phyloP scores from a whole-genome alignment of 2,888 invertebrate species.

The Mamestra brassicae region DNA sequence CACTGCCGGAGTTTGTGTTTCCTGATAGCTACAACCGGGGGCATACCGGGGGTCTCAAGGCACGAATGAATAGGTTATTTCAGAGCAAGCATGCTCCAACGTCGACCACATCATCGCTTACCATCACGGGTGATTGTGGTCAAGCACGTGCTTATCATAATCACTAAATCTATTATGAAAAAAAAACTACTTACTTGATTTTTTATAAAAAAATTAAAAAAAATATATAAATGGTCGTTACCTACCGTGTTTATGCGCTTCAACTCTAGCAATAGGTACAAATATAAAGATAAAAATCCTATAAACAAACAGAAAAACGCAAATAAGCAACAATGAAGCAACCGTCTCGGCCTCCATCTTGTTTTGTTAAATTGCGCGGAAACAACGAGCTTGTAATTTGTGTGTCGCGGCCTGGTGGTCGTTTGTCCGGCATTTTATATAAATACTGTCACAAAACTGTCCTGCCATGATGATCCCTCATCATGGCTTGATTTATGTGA shows the following conservation, averaged over 20 bases:
- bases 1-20: too few relatives aligned
- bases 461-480: constrained; percentile 55
- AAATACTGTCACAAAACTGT: constrained; percentile 52
- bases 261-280: too few relatives aligned
- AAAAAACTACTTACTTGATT: background rate
- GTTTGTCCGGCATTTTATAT: constrained; percentile 59
- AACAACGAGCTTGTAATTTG: constrained; percentile 76
- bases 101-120: too few relatives aligned
- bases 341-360: constrained; percentile 57
- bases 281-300: background rate
- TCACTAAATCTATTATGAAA: too few relatives aligned
- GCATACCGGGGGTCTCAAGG: too few relatives aligned
- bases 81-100: too few relatives aligned
- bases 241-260: too few relatives aligned
- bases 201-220: background rate
- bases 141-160: too few relatives aligned
- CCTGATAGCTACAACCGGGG: too few relatives aligned
- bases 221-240: too few relatives aligned
- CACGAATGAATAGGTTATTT: too few relatives aligned
- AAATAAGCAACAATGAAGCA: constrained; percentile 36
- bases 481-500: constrained; percentile 56
- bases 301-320: constrained; percentile 29
- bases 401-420: constrained; percentile 58
- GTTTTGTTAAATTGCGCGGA: constrained; percentile 74
- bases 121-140: too few relatives aligned